Evolutionary conservation across 2,888 invertebrate species (phyloP), one percentile per base, ranked within the genome.

Genomic region (Lysandra bellargus): DNA sequence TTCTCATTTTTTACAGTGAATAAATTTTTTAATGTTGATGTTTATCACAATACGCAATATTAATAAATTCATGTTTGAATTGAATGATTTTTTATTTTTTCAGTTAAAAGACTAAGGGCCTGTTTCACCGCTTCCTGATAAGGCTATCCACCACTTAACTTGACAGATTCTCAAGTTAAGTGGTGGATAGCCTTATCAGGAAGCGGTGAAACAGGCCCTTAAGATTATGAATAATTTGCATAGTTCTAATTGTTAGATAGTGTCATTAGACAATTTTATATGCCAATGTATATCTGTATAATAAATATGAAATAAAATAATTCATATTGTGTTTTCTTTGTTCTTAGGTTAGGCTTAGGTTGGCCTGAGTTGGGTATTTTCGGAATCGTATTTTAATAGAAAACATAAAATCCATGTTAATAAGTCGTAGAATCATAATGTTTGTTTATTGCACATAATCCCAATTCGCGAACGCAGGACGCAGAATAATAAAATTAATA

Each of bases 211-310:
- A 23, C 23, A 23, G 23, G 23, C 23, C 23, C 49, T 44, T 7
- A 44, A 83, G 84, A 82, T 37, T 82, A 78, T 85, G 83, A 86
- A 85, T 87, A 81, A 87, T 87, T 89, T 88, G 87, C 87, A 88
- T 90, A 88, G 87, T 84, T 87, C 86, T 90, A 88, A 89, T 88
- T 88, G 85, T 88, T 90, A 90, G 87, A 89, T 91, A 90, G 90
- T 87, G 86, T 88, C 89, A 89, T 86, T 91, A 89, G 90, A 90
- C 88, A 91, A 90, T 90, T 92, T 92, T 90, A 90, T 88, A 91
- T 90, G 87, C 88, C 86, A 91, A 88, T 88, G 86, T 91, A 89
- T 90, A 90, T 90, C 90, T 90, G 87, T 90, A 87, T 86, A 92
- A 90, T 91, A 90, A 92, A 91, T 84, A 87, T 86, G 85, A 83